A percentile compares a stretch with the other conserved stretches of the same genome.
Conservation (phyloP, 1,140 invertebrate genomes). For the Trichonephila clavipes region DNA sequence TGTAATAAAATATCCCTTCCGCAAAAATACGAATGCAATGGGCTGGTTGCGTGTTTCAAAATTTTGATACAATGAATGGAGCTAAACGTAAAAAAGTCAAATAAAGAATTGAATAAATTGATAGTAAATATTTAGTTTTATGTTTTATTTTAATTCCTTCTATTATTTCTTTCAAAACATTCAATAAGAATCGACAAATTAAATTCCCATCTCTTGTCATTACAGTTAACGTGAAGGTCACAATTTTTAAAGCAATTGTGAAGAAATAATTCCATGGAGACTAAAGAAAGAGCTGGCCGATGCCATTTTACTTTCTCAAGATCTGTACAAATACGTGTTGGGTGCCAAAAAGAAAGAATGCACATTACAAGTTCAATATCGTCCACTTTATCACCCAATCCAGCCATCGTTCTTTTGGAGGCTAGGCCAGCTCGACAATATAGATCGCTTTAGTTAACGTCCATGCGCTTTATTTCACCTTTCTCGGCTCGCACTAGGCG, state of each 20-base stretch:
- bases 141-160: too few relatives aligned
- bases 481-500: slow-evolving; percentile 42
- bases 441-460: slow-evolving; percentile 70
- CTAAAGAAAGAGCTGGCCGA: neutral
- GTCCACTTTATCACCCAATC: slow-evolving; percentile 40
- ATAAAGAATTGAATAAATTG: too few relatives aligned
- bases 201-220: too few relatives aligned
- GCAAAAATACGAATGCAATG: too few relatives aligned
- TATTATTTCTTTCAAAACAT: too few relatives aligned
- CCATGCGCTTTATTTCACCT: slow-evolving; percentile 65
- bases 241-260: neutral
- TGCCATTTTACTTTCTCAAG: neutral
- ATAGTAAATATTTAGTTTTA: too few relatives aligned
- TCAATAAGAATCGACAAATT: too few relatives aligned
- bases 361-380: slow-evolving; percentile 37
- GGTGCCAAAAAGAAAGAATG: slow-evolving; percentile 34
- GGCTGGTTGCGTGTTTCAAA: too few relatives aligned
- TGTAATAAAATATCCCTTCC: too few relatives aligned
- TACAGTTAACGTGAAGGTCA: neutral
- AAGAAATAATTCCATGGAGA: neutral
- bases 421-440: slow-evolving; percentile 46
- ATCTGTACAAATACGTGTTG: slow-evolving; percentile 22
- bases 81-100: too few relatives aligned
- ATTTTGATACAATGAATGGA: too few relatives aligned
- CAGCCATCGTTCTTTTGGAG: slow-evolving; percentile 43